These are phyloP conservation scores for Dryocosmus kuriphilus DNA, from an alignment of 2,888 invertebrate species.

Conservation along the genomic window DNA sequence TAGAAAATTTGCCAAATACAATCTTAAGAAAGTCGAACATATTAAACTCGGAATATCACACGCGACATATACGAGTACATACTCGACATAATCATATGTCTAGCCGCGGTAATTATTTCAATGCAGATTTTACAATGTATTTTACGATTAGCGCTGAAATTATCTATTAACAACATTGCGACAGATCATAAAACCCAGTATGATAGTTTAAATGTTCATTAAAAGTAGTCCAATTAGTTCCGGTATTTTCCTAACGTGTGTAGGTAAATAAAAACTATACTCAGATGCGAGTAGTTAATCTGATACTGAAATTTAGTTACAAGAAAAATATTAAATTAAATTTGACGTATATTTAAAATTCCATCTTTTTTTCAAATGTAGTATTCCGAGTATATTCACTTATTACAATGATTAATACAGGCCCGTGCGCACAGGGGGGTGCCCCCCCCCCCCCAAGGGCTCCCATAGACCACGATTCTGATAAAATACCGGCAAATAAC, in stretches of 20 bases:
- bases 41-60: neutral
- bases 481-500: no score
- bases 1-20: constrained; percentile 15
- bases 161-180: neutral
- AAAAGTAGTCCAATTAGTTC: neutral
- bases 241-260: neutral
- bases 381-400: no score
- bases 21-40: neutral
- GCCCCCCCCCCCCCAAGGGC: no score
- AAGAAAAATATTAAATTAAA: no score
- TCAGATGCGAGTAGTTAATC: neutral
- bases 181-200: neutral
- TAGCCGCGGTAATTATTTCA: neutral
- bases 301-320: neutral
- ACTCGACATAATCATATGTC: neutral
- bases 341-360: no score
- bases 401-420: no score
- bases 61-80: neutral
- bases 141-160: neutral
- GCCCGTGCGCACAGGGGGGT: no score
- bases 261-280: neutral
- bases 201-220: neutral
- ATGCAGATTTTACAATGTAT: neutral
- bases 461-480: no score
- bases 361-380: no score